Evolutionary conservation across 2,113 vertebrate species (phyloP), one percentile per base, ranked within the genome.

Genomic region (Melanotaenia duboulayi): DNA sequence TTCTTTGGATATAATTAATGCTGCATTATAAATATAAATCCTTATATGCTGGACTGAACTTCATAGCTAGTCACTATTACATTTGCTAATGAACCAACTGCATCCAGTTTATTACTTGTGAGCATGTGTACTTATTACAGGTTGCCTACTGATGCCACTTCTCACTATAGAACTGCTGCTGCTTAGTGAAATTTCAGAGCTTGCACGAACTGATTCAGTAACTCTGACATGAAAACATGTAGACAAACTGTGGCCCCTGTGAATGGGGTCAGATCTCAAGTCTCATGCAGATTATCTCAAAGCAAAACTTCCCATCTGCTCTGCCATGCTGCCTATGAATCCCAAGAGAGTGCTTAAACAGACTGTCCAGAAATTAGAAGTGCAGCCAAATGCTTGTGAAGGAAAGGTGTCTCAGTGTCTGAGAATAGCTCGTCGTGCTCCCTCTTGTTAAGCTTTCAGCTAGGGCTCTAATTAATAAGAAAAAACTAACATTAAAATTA

Each of bases 291-390:
- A 82, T 64, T 78, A 89, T 87, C 73, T 61, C 35, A 3, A 24
- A 86, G 86, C 84, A 78, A 69, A 88, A 79, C 68, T 67, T 60
- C 62, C 88, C 90, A 91, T 91, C 90, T 91, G 90, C 80, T 77
- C 55, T 1, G n/a, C 63, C 76, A 49, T 78, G 63, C 82, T 81
- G 77, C 71, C 40, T 39, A 4, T 16, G 9, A 5, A 17, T 77
- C 90, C 82, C 88, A 62, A 56, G 87, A 81, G 83, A 74, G 78
- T 42, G 75, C 79, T 89, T 90, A 91, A 90, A 81, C 90, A 87
- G 86, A 90, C 81, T 78, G 85, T 85, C 68, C 83, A 64, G 81
- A 85, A 81, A 86, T 89, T 84, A 86, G 73, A 51, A 75, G 63
- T n/a, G 69, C 73, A 82, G 81, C 70, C 61, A 59, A 82, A 83